Evolutionary conservation across 2,113 vertebrate genomes (phyloP).

Genomic region (Ictidomys tridecemlineatus): DNA sequence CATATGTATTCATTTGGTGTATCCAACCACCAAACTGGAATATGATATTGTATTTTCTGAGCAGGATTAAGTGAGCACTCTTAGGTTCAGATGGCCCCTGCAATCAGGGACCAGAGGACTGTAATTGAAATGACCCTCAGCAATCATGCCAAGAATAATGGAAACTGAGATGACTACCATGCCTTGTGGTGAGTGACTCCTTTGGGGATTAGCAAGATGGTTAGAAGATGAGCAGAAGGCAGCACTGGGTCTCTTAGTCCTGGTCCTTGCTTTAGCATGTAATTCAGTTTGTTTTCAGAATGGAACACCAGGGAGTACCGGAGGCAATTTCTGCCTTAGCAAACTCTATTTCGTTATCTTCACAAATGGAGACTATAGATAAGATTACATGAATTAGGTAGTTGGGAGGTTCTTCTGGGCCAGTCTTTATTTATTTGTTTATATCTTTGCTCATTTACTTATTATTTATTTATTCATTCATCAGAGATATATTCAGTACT

Average conservation of each 20-base stretch:
- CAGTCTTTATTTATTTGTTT: neutral
- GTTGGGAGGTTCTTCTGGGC: neutral
- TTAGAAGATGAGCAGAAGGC: slow-evolving; percentile 30
- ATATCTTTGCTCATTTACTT: neutral
- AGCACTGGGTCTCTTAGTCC: neutral
- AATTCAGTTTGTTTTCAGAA: slow-evolving; percentile 53
- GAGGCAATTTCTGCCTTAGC: slow-evolving; percentile 17
- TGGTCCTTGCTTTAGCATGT: neutral
- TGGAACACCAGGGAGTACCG: neutral
- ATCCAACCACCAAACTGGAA: slow-evolving; percentile 64
- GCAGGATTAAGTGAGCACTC: slow-evolving; percentile 68
- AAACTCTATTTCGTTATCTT: slow-evolving; percentile 49
- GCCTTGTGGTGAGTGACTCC: slow-evolving; percentile 50
- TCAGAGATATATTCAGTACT: neutral
- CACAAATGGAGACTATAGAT: neutral
- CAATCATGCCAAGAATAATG: slow-evolving; percentile 61
- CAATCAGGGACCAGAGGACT: slow-evolving; percentile 56
- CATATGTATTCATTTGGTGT: slow-evolving; percentile 28
- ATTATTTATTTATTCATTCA: neutral
- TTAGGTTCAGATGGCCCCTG: slow-evolving; percentile 55
- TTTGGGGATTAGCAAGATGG: slow-evolving; percentile 18
- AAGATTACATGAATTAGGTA: neutral
- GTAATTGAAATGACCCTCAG: slow-evolving; percentile 69
- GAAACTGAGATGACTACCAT: slow-evolving; percentile 58
- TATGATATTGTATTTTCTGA: slow-evolving; percentile 65